Base-by-base conservation (phyloP, 1,140 invertebrate genomes). In the Belonocnema kinseyi region DNA sequence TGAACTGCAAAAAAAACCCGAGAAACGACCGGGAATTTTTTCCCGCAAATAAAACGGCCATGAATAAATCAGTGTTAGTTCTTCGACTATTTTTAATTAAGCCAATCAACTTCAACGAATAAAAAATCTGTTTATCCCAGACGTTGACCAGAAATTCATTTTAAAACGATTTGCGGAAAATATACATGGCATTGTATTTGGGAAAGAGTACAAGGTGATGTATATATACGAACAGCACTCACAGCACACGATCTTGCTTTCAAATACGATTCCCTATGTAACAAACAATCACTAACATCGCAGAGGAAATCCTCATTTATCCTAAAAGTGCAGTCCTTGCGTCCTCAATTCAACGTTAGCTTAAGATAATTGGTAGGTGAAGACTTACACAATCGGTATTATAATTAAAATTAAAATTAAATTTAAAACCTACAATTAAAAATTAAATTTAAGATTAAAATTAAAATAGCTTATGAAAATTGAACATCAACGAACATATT, bases 181-280 rank as follows among this genome's bases (percentile, higher is more conserved):
- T 66, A 66, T 66, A 66, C 14, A 13, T 66, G 33, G 61, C 33
- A 66, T 13, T 66, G 61, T 66, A 66, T 66, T 66, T 66, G 61
- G 61, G 66, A 77, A 56, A 50, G 33, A 71, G 14, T 79, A 76
- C 54, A 66, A 40, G 51, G 54, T 74, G 50, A 51, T 76, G 77
- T 75, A 75, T 79, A 70, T 83, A 85, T 58, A 84, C 75, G 82
- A 85, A 77, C 75, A 80, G 76, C 40, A 81, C 80, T 75, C 61
- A 77, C 75, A 83, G 81, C 82, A 87, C 82, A 88, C 82, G 72
- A 84, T 87, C 82, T 85, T 88, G 85, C 81, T 86, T 84, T 77
- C 80, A 83, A 72, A 53, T 79, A 80, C 72, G 80, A 61, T 74
- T 77, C 13, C 66, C 80, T 77, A 76, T 77, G 78, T 81, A 78